A percentile compares a stretch with the other conserved stretches of the same genome.
These are phyloP conservation scores for Eurosta solidaginis DNA, from an alignment of 1,140 invertebrate genomes.

Conservation along the genomic window DNA sequence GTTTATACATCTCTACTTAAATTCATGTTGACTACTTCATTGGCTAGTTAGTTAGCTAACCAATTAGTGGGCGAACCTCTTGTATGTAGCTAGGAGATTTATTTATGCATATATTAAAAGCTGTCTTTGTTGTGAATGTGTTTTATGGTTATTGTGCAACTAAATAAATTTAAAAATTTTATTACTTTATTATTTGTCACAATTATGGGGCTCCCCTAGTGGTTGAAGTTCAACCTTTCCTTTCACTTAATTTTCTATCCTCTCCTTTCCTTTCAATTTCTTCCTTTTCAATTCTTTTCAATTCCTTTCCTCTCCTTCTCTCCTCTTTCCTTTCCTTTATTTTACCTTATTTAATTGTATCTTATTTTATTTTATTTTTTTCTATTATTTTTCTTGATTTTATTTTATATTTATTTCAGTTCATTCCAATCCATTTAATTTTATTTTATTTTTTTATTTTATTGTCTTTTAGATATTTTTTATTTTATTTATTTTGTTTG, in stretches of 20 bases:
- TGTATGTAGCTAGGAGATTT: background rate
- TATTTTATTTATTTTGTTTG: too few species aligned
- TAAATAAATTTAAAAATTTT: conserved; percentile 8
- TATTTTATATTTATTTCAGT: too few species aligned
- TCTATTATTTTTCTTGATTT: background rate
- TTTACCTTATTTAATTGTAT: background rate
- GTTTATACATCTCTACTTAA: too few species aligned
- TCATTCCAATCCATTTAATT: too few species aligned
- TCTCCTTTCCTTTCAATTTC: background rate
- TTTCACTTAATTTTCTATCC: background rate
- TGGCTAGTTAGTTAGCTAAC: background rate
- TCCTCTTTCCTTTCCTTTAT: background rate
- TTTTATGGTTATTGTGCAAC: background rate
- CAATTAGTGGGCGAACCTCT: background rate
- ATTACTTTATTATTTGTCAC: conserved; percentile 21
- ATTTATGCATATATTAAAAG: too few species aligned
- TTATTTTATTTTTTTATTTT: too few species aligned
- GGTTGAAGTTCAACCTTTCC: too few species aligned
- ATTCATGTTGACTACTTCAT: background rate
- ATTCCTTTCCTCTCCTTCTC: background rate
- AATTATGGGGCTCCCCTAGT: too few species aligned
- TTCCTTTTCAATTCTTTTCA: background rate
- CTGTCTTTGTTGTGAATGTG: background rate
- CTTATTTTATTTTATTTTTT: background rate
- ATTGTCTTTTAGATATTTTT: too few species aligned